phyloP scores from a whole-genome alignment of 2,797 vertebrate genomes.

The Scyliorhinus canicula region DNA sequence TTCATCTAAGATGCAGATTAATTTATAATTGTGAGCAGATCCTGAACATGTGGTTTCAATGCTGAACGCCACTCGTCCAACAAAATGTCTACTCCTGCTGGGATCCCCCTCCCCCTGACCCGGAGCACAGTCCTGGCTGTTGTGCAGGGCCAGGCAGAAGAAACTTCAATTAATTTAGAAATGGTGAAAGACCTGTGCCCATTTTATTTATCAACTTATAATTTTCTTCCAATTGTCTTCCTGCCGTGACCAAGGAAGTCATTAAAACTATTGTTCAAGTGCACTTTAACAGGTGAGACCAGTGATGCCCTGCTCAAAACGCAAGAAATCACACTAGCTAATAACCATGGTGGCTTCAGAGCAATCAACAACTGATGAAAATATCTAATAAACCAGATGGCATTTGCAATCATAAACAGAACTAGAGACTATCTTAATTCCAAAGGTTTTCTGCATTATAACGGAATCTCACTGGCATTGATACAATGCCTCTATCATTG shows the following conservation, averaged over 20 bases:
- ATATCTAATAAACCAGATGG: neutral
- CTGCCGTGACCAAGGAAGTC: neutral
- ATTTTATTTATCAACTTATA: neutral
- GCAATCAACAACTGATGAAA: neutral
- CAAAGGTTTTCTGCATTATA: neutral
- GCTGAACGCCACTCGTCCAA: neutral
- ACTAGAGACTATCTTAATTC: neutral
- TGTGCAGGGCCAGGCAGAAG: neutral
- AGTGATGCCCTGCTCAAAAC: neutral
- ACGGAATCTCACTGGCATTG: neutral
- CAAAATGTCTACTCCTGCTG: neutral
- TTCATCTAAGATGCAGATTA: neutral
- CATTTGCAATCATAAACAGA: neutral
- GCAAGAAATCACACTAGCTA: neutral
- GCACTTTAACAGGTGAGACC: neutral
- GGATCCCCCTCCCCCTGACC: too few relatives aligned
- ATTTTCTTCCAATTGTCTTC: slow-evolving; percentile 1
- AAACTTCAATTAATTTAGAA: neutral
- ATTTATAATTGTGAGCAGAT: too few relatives aligned
- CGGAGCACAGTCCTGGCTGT: neutral
- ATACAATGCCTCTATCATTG: too few relatives aligned
- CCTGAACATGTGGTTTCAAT: neutral
- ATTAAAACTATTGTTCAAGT: neutral
- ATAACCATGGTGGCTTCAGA: neutral
- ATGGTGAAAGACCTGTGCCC: neutral